Evolutionary conservation across 1,140 invertebrate species (phyloP).

Genomic region (Caenorhabditis remanei): DNA sequence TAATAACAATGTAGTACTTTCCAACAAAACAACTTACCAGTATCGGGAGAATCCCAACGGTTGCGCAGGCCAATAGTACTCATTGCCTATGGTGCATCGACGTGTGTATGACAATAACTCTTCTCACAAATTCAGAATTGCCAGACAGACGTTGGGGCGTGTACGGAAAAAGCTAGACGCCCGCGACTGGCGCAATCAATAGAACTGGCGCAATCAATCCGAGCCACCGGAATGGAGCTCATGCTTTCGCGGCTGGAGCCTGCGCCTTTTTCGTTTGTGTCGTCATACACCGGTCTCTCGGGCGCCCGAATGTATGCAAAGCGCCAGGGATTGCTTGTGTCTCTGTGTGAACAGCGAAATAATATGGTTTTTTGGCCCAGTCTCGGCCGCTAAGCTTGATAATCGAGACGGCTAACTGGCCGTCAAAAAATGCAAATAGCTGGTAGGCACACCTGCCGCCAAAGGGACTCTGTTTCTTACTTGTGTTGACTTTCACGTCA

Average conservation of each 20-base stretch:
- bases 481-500: constrained; percentile 24
- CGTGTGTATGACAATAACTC: constrained; percentile 37
- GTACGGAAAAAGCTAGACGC: constrained; percentile 21
- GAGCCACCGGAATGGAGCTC: constrained; percentile 52
- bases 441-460: constrained; percentile 38
- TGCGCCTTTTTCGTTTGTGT: not conserved
- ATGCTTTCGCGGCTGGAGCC: constrained; percentile 18
- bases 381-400: constrained; percentile 28
- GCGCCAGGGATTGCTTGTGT: constrained; percentile 40
- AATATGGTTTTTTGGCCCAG: constrained; percentile 40
- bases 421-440: constrained; percentile 52
- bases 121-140: constrained; percentile 21
- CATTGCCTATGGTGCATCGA: constrained; percentile 40
- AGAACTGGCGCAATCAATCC: constrained; percentile 37
- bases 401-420: constrained; percentile 46
- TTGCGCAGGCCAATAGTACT: constrained; percentile 43
- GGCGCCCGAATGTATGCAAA: constrained; percentile 29
- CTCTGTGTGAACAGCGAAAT: constrained; percentile 51
- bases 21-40: not conserved
- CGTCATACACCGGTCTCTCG: constrained; percentile 49
- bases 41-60: constrained; percentile 42
- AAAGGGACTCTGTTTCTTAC: not conserved
- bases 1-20: not conserved
- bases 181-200: constrained; percentile 37
- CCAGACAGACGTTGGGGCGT: constrained; percentile 43